phyloP scores from a whole-genome alignment of 1,140 invertebrate genomes.

The Cydia splendana region DNA sequence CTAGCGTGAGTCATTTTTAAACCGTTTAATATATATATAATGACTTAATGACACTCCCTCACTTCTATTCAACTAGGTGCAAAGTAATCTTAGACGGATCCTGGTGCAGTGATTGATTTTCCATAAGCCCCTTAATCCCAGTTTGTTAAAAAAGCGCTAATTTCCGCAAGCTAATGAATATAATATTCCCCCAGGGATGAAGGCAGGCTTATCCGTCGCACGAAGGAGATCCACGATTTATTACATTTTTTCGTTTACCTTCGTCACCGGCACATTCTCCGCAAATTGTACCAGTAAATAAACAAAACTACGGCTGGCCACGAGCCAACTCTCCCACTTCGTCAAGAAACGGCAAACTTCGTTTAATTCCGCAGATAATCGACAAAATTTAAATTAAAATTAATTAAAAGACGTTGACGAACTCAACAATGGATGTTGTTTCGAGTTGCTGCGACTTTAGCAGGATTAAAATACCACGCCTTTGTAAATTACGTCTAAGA shows the following conservation, averaged over 20 bases:
- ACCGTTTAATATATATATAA: too few species aligned
- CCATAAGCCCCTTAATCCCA: constrained; percentile 4
- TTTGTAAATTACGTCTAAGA: constrained; percentile 52
- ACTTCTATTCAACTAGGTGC: too few species aligned
- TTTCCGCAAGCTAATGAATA: constrained; percentile 4
- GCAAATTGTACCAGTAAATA: constrained; percentile 39
- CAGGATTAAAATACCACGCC: constrained; percentile 50
- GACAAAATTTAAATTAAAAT: constrained; percentile 63
- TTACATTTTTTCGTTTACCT: constrained; percentile 30
- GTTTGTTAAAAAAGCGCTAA: neutral
- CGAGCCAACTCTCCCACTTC: constrained; percentile 45
- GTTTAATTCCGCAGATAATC: constrained; percentile 56
- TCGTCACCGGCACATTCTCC: constrained; percentile 14
- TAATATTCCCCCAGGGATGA: neutral
- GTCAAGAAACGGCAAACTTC: constrained; percentile 57
- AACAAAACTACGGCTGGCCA: constrained; percentile 40
- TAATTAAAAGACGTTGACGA: constrained; percentile 60
- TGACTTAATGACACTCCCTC: too few species aligned
- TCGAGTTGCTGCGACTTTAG: constrained; percentile 44
- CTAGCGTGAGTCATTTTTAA: too few species aligned
- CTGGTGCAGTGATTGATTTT: constrained; percentile 3
- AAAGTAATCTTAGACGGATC: too few species aligned
- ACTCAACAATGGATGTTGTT: constrained; percentile 53
- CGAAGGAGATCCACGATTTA: constrained; percentile 7
- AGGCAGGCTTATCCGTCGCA: neutral